Percentiles rank a stretch among this genome's conserved stretches.
These are phyloP conservation scores for Peromyscus nudipes DNA, from an alignment of 2,797 vertebrate species.

Conservation along the genomic window DNA sequence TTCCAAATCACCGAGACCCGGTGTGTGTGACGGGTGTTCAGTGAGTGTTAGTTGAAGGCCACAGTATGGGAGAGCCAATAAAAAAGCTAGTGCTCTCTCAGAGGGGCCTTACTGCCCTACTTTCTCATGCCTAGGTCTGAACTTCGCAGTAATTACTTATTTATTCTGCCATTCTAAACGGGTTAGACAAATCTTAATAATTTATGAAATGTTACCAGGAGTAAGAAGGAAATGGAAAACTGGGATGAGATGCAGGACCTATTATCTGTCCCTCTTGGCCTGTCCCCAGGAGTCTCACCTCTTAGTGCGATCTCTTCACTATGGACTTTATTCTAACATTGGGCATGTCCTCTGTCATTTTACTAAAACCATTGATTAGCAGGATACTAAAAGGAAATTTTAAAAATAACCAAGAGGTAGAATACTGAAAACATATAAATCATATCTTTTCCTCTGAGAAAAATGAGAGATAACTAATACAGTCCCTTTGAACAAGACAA, in stretches of 20 bases:
- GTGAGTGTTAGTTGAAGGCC: not conserved
- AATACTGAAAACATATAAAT: not conserved
- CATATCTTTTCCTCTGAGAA: conserved; percentile 19
- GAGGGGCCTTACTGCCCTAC: not conserved
- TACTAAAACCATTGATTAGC: not conserved
- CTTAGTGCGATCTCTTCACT: not conserved
- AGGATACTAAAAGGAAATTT: not conserved
- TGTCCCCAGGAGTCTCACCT: not conserved
- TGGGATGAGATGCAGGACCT: not conserved
- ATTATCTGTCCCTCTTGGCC: not conserved
- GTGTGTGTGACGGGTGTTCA: not conserved
- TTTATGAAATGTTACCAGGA: not conserved
- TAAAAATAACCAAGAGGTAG: not conserved
- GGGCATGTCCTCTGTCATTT: not conserved
- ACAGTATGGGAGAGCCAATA: not conserved
- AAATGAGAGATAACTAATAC: conserved; percentile 16
- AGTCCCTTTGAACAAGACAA: conserved; percentile 39
- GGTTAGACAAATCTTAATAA: not conserved
- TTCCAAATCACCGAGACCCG: not conserved
- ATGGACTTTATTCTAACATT: not conserved
- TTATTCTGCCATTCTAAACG: conserved; percentile 44
- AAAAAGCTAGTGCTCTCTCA: not conserved
- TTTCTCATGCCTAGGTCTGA: not conserved
- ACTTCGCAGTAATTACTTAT: not conserved
- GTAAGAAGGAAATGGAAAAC: not conserved